Evolutionary conservation across 2,797 vertebrate genomes (phyloP), one percentile per base, ranked within the genome.

Genomic region (Mastacembelus armatus): DNA sequence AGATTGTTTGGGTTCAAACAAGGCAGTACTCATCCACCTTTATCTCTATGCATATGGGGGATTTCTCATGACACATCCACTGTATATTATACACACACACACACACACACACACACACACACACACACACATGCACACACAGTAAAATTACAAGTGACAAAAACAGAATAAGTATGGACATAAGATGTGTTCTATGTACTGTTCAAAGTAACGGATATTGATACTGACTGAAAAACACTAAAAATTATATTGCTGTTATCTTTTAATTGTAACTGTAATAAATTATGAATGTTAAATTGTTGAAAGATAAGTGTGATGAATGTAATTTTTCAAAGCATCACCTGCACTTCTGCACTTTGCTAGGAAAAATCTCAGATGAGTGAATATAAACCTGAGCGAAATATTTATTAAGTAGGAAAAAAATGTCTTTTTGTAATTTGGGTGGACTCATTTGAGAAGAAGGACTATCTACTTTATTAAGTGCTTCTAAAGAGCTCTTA

Each of bases 61-160:
- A 62, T 81, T 74, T 66, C 65, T 79, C 33, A 32, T 63, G 73
- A 78, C 76, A 74, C 45, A 60, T 67, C 30, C 54, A 45, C 56
- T 56, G 47, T 63, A 29, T 77, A 78, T n/a, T n/a, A n/a, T n/a
- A n/a, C n/a, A n/a, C n/a, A n/a, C n/a, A n/a, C n/a, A n/a, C n/a
- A n/a, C n/a, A n/a, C n/a, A n/a, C n/a, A n/a, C n/a, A n/a, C n/a
- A n/a, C n/a, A n/a, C n/a, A n/a, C n/a, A n/a, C n/a, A n/a, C n/a
- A n/a, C n/a, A n/a, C n/a, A n/a, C n/a, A n/a, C n/a, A n/a, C n/a
- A n/a, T n/a, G n/a, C n/a, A n/a, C n/a, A n/a, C n/a, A n/a, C n/a
- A n/a, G n/a, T n/a, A n/a, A 24, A 58, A 74, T 71, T 76, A 66
- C 70, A 49, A 74, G 65, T 57, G 63, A 60, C 63, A 76, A 54